phyloP scores from a whole-genome alignment of 2,888 invertebrate species.

The Melangyna quadrimaculata region DNA sequence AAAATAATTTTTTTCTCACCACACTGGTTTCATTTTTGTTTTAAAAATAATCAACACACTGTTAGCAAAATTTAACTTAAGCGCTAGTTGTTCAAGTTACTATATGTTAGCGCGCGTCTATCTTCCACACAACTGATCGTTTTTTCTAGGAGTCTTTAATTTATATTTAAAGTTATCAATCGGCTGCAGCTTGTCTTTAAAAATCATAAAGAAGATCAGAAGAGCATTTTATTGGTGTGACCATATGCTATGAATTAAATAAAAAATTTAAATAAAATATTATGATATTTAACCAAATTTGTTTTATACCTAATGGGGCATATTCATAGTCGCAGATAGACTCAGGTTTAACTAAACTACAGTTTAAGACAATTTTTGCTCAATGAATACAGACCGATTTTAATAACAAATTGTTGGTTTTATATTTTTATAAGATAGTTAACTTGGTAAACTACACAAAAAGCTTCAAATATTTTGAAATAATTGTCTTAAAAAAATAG shows the following conservation, averaged over 20 bases:
- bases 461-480: too few species aligned
- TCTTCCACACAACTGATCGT: conserved; percentile 58
- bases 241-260: not conserved
- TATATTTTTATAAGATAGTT: too few species aligned
- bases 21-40: conserved; percentile 43
- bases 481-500: too few species aligned
- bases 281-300: too few species aligned
- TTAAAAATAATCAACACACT: not conserved
- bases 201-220: conserved; percentile 2
- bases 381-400: too few species aligned
- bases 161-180: conserved; percentile 35
- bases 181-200: not conserved
- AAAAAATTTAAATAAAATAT: not conserved
- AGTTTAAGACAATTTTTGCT: too few species aligned
- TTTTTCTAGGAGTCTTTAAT: conserved; percentile 23
- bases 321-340: too few species aligned
- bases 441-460: too few species aligned
- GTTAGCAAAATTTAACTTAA: conserved; percentile 25
- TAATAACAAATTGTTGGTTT: too few species aligned
- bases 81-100: conserved; percentile 32
- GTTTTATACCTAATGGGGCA: too few species aligned
- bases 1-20: too few species aligned
- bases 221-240: not conserved
- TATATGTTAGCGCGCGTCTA: conserved; percentile 37
- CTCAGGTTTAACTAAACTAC: too few species aligned